Percentiles rank a stretch among this genome's conserved stretches.
phyloP scores from a whole-genome alignment of 2,113 vertebrate genomes.

The Siniperca chuatsi region DNA sequence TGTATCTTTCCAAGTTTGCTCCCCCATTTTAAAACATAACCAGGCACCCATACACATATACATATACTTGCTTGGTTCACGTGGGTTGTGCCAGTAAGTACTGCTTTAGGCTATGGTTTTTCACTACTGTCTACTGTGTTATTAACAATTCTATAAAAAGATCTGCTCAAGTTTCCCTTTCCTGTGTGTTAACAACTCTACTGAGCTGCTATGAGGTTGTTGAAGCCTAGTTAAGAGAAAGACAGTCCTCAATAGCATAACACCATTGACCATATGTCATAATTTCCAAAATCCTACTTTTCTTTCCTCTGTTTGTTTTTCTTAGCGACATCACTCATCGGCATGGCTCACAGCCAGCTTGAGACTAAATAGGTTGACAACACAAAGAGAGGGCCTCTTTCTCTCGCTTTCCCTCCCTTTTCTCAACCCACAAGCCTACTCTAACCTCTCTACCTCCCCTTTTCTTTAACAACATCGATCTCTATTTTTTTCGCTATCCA shows the following conservation, averaged over 20 bases:
- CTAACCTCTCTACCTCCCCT: slow-evolving; percentile 27
- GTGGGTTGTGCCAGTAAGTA: slow-evolving; percentile 77
- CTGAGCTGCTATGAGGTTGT: slow-evolving; percentile 38
- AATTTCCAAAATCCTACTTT: slow-evolving; percentile 73
- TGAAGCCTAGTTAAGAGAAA: slow-evolving; percentile 43
- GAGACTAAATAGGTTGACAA: slow-evolving; percentile 68
- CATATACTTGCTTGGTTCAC: slow-evolving; percentile 59
- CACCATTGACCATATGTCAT: slow-evolving; percentile 62
- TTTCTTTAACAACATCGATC: slow-evolving; percentile 33
- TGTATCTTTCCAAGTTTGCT: no score
- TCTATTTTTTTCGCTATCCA: slow-evolving; percentile 23
- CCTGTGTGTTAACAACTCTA: slow-evolving; percentile 75
- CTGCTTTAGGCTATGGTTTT: slow-evolving; percentile 79
- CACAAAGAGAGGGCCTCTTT: slow-evolving; percentile 67
- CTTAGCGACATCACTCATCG: slow-evolving; percentile 71
- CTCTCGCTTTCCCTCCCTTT: slow-evolving; percentile 48
- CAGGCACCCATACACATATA: slow-evolving; percentile 2
- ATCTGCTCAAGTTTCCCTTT: slow-evolving; percentile 77
- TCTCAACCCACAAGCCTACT: slow-evolving; percentile 52
- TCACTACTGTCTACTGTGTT: slow-evolving; percentile 81
- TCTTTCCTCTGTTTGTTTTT: slow-evolving; percentile 71
- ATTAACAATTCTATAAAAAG: slow-evolving; percentile 86
- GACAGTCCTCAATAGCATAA: slow-evolving; percentile 50
- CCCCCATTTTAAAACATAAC: no score
- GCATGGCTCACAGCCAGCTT: slow-evolving; percentile 62